Conservation (phyloP, 2,888 invertebrate species). For the Cryptocephalus moraei region DNA sequence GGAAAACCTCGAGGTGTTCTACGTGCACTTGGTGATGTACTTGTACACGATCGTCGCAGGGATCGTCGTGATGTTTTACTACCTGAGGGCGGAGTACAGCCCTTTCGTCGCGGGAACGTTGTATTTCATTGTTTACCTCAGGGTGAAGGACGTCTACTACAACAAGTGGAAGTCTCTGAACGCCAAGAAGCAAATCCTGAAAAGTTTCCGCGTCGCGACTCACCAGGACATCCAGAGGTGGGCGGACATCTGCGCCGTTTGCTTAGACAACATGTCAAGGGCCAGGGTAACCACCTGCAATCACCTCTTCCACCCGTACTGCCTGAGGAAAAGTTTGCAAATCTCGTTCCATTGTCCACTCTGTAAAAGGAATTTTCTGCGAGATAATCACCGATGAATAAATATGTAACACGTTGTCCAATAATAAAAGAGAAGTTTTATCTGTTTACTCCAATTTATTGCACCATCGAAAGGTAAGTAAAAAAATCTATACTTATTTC, state of each 20-base stretch:
- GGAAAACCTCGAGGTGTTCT: conserved; percentile 60
- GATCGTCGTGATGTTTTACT: conserved; percentile 12
- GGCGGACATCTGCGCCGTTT: conserved; percentile 72
- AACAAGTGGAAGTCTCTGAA: conserved; percentile 29
- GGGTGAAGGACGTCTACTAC: conserved; percentile 29
- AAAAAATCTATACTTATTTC: too few relatives aligned
- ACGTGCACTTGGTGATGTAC: conserved; percentile 55
- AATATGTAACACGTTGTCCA: too few relatives aligned
- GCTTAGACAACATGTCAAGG: conserved; percentile 56
- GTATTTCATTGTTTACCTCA: conserved; percentile 33
- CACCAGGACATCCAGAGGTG: conserved; percentile 53
- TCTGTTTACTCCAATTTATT: too few relatives aligned
- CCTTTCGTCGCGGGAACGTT: conserved; percentile 24
- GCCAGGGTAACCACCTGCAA: conserved; percentile 70
- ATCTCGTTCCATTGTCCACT: conserved; percentile 61
- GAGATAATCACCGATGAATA: conserved; percentile 4
- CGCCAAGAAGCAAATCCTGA: conserved; percentile 27
- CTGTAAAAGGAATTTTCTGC: conserved; percentile 47
- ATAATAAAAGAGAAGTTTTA: too few relatives aligned
- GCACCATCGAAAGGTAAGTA: too few relatives aligned
- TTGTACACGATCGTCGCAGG: conserved; percentile 40
- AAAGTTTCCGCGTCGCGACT: conserved; percentile 45
- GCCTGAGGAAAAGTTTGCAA: conserved; percentile 60
- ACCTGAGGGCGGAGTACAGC: conserved; percentile 16
- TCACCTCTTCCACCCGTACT: conserved; percentile 69